Base-by-base conservation (phyloP, 2,888 invertebrate genomes). In the Amphimallon solstitiale region DNA sequence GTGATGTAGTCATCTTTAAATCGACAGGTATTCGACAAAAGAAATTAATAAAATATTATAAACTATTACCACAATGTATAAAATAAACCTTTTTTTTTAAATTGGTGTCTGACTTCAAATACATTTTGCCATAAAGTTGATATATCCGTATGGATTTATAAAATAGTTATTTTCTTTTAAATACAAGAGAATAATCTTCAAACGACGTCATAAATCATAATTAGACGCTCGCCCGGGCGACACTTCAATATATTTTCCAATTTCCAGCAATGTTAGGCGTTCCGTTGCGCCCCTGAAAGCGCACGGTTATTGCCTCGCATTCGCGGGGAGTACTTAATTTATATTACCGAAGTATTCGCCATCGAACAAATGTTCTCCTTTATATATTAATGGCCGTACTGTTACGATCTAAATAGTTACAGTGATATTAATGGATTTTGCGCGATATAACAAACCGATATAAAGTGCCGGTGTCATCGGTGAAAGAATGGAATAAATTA, bases 181-280 rank as follows among this genome's bases (percentile, higher is more conserved):
- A 29, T 45, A 48, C 48, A 48, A 23, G 48, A 19, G 23, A 40
- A 19, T 17, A 56, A 15, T 21, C 19, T 23, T 17, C 3, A 14
- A n/a, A 19, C n/a, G 17, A 10, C 4, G n/a, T 19, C 6, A 17
- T 56, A 56, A 38, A 56, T 56, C 54, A 56, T 56, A 56, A 56
- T 56, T 40, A 56, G 17, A 40, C 19, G 14, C 35, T 2, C 54
- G 19, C 54, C 54, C 17, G n/a, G n/a, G 21, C 10, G 54, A 40
- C 38, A 40, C 14, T 56, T 35, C 54, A 17, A 56, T 56, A 56
- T 40, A 56, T 40, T 56, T 38, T 38, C 54, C 54, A 40, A 56
- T 56, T 56, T 56, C 37, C 17, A 46, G 21, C 21, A 46, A 19
- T 46, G 15, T 9, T 29, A 29, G n/a, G n/a, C 29, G 29, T 7